These are phyloP conservation scores for Ceratothoa steindachneri DNA, from an alignment of 2,888 invertebrate genomes.

Conservation along the genomic window DNA sequence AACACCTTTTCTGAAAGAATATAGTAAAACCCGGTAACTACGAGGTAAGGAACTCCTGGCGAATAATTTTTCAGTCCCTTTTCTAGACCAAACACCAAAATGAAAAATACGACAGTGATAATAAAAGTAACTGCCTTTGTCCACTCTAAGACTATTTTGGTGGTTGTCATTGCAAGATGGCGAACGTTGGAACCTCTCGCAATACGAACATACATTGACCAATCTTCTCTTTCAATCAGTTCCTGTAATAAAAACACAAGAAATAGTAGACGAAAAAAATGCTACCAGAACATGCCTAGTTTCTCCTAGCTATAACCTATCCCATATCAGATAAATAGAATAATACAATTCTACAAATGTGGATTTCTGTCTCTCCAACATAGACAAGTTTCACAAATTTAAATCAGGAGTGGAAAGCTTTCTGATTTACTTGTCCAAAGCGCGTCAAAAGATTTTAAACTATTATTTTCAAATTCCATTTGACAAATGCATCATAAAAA, in stretches of 20 bases:
- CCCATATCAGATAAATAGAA: no score
- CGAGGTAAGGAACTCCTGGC: slow-evolving; percentile 64
- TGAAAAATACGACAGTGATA: slow-evolving; percentile 70
- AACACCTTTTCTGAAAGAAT: slow-evolving; percentile 63
- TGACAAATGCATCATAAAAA: no score
- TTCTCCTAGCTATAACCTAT: no score
- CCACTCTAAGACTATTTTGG: slow-evolving; percentile 75
- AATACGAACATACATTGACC: slow-evolving; percentile 71
- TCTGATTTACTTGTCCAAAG: no score
- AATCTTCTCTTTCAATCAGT: slow-evolving; percentile 66
- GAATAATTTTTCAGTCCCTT: slow-evolving; percentile 70
- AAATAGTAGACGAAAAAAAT: not conserved
- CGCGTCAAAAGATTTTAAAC: no score
- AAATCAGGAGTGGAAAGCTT: no score
- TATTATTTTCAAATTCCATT: no score
- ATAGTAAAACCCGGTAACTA: slow-evolving; percentile 67
- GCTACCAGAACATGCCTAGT: no score
- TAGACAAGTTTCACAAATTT: no score
- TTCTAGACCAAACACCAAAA: slow-evolving; percentile 69
- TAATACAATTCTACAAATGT: no score
- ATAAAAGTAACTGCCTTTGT: slow-evolving; percentile 75
- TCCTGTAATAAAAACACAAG: slow-evolving; percentile 53
- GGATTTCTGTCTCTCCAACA: no score
- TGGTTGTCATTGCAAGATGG: slow-evolving; percentile 75
- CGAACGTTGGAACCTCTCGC: slow-evolving; percentile 68